phyloP scores from a whole-genome alignment of 2,797 vertebrate genomes.

The Aselliscus stoliczkanus region DNA sequence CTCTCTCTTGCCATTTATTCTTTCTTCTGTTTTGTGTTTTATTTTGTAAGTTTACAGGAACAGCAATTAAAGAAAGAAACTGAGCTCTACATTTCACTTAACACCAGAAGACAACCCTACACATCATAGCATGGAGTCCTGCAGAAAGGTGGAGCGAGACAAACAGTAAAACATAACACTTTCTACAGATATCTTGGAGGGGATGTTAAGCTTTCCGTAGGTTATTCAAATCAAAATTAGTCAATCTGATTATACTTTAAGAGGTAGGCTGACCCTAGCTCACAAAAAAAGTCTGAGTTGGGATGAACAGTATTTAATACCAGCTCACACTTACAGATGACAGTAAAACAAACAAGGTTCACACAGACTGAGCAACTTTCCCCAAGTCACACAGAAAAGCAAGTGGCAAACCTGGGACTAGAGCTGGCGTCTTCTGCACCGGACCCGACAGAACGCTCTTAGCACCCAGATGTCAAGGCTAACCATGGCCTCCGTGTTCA shows the following conservation, averaged over 20 bases:
- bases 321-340: not conserved
- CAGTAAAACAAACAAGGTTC: not conserved
- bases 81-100: not conserved
- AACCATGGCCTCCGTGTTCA: too few relatives aligned
- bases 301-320: not conserved
- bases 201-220: not conserved
- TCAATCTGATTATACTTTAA: not conserved
- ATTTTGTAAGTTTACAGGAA: not conserved
- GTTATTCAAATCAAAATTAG: not conserved
- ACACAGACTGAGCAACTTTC: not conserved
- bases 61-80: not conserved
- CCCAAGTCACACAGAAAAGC: not conserved
- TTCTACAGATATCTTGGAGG: not conserved
- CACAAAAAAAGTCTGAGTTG: not conserved
- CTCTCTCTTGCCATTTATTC: not conserved
- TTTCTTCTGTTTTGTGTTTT: not conserved
- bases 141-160: not conserved
- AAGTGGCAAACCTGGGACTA: not conserved
- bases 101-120: not conserved
- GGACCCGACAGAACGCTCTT: not conserved
- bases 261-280: not conserved
- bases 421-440: not conserved
- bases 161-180: not conserved
- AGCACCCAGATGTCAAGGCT: not conserved
- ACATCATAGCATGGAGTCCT: not conserved